A percentile compares a stretch with the other conserved stretches of the same genome.
These are phyloP conservation scores for Drosophila lowei DNA, from an alignment of 1,140 invertebrate genomes.

Conservation along the genomic window DNA sequence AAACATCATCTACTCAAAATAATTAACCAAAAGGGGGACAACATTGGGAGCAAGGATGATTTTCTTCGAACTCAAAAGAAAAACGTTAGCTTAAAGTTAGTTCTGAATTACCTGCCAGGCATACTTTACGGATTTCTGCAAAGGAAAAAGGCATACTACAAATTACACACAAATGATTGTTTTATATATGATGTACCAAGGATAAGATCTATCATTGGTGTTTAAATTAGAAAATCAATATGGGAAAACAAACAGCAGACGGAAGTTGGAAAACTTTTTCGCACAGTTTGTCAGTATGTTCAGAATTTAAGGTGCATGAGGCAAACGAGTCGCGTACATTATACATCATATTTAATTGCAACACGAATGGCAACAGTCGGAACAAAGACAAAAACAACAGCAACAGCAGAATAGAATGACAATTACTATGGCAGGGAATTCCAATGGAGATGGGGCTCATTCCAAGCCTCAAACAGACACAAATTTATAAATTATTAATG, in stretches of 20 bases:
- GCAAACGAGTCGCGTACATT: slow-evolving; percentile 21
- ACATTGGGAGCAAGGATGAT: slow-evolving; percentile 39
- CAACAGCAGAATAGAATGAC: slow-evolving; percentile 20
- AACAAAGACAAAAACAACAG: slow-evolving; percentile 35
- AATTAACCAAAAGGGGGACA: slow-evolving; percentile 21
- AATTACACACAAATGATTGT: neutral
- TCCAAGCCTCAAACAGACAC: neutral
- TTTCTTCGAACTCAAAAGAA: neutral
- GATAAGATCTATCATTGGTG: slow-evolving; percentile 21
- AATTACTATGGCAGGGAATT: slow-evolving; percentile 22
- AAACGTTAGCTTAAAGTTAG: neutral
- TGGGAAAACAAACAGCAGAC: slow-evolving; percentile 25
- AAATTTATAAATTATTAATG: slow-evolving; percentile 42
- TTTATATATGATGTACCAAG: neutral
- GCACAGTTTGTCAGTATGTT: slow-evolving; percentile 36
- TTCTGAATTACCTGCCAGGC: slow-evolving; percentile 40
- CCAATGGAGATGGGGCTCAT: slow-evolving; percentile 17
- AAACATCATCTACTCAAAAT: slow-evolving; percentile 13
- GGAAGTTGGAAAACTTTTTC: slow-evolving; percentile 37
- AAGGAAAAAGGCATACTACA: slow-evolving; percentile 17
- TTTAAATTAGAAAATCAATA: slow-evolving; percentile 49
- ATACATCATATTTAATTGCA: slow-evolving; percentile 32
- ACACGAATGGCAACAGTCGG: slow-evolving; percentile 23
- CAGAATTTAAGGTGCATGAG: slow-evolving; percentile 26
- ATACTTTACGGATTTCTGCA: slow-evolving; percentile 33